Conservation (phyloP, 2,888 invertebrate genomes). For the Pammene aurita region DNA sequence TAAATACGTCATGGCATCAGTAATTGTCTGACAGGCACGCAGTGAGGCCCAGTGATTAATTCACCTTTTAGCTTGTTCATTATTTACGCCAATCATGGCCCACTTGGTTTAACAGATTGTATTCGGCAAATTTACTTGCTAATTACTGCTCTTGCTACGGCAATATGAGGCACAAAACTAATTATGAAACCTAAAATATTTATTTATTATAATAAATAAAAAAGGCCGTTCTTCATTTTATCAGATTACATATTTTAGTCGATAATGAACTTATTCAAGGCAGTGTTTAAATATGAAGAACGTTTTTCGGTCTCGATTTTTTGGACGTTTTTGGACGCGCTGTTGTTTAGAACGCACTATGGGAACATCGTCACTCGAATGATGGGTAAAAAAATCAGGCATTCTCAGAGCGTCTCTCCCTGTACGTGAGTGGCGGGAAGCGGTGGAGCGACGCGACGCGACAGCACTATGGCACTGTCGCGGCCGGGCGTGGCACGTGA, state of each 20-base stretch:
- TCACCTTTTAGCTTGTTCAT: conserved; percentile 19
- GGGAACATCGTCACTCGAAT: not conserved
- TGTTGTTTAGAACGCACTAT: conserved; percentile 10
- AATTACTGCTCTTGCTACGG: conserved; percentile 4
- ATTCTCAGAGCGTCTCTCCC: not conserved
- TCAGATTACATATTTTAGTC: not conserved
- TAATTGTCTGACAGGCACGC: conserved; percentile 15
- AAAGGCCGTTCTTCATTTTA: not conserved
- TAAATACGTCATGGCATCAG: not conserved
- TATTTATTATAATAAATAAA: not conserved
- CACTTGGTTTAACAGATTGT: conserved; percentile 18
- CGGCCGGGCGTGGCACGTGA: conserved; percentile 55
- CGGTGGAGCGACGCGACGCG: conserved; percentile 44
- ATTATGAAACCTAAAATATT: conserved; percentile 2
- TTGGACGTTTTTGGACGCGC: not conserved
- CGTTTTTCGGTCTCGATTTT: not conserved
- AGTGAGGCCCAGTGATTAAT: conserved; percentile 21
- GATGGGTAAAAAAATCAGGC: not conserved
- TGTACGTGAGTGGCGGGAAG: conserved; percentile 15
- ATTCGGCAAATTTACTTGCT: conserved; percentile 16
- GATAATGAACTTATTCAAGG: not conserved
- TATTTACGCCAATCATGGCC: conserved; percentile 19
- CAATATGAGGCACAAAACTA: conserved; percentile 9
- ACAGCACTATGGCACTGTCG: conserved; percentile 66
- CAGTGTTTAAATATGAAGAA: not conserved